Base-by-base conservation (phyloP, 2,113 vertebrate species). In the Psophia crepitans region DNA sequence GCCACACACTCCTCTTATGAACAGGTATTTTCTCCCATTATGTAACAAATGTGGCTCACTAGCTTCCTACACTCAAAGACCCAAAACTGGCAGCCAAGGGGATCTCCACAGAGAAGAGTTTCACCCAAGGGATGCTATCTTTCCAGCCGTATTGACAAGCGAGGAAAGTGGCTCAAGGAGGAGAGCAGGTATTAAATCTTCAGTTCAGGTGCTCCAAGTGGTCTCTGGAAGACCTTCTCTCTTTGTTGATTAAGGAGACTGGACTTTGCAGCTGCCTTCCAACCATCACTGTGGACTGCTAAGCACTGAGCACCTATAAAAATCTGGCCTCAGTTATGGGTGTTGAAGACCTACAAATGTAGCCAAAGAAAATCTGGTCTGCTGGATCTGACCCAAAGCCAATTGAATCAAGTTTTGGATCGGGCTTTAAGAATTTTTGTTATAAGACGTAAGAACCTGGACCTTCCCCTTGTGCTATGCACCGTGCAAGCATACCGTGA, bases 281-380 rank as follows among this genome's bases (percentile, higher is more conserved):
- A 86, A 18, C 49, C 46, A 49, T 26, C 39, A 37, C 44, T 1
- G 3, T 4, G 14, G 41, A 30, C 44, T 41, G 20, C 32, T 74
- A 64, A 60, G 57, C 11, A 6, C 77, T 1, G 1, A 64, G 37
- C 53, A 87, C 32, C 61, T 76, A 88, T 19, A 91, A 89, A 92
- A 93, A 49, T 22, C 69, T 84, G 83, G 73, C 77, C 48, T 71
- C 48, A 75, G 1, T 53, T 30, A 6, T 33, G 68, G 80, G 51
- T 81, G 74, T 75, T 56, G n/a, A 84, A 81, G 73, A 44, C 35
- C 21, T 82, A 57, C 7, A 93, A 69, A 78, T 1, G 8, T 26
- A 94, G 84, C 80, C 80, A 91, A 87, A 95, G 70, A 89, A 95
- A 89, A 92, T 92, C 81, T 87, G 83, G 8, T 54, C 64, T 68